Evolutionary conservation across 2,888 invertebrate genomes (phyloP).

Genomic region (Deilephila porcellus): DNA sequence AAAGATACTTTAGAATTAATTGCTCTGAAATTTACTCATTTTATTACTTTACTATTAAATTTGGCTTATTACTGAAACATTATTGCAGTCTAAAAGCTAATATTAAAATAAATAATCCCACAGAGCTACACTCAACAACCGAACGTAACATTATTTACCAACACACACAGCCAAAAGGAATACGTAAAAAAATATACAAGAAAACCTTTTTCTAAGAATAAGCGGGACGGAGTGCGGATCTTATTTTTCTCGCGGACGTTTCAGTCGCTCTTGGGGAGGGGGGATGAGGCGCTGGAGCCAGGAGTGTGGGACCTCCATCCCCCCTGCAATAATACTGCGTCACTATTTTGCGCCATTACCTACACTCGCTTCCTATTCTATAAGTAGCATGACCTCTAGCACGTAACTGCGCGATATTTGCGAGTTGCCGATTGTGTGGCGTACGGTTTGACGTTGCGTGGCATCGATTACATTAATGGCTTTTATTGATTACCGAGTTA

Average conservation of each 20-base stretch:
- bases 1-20: no score
- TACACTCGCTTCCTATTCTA: conserved; percentile 85
- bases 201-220: conserved; percentile 81
- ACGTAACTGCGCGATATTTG: conserved; percentile 57
- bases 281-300: conserved; percentile 48
- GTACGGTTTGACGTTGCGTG: not conserved
- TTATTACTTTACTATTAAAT: no score
- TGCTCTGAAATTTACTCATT: no score
- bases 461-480: not conserved
- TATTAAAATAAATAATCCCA: not conserved
- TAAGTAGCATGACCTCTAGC: conserved; percentile 76
- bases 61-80: no score
- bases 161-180: conserved; percentile 60
- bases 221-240: conserved; percentile 83
- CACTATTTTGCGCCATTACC: conserved; percentile 86
- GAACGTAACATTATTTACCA: conserved; percentile 59
- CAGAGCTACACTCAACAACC: not conserved
- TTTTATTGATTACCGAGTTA: conserved; percentile 6
- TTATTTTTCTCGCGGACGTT: conserved; percentile 85
- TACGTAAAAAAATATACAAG: conserved; percentile 79
- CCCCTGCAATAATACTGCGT: conserved; percentile 86
- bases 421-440: conserved; percentile 33
- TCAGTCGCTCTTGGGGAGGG: conserved; percentile 78
- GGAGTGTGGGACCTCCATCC: conserved; percentile 67
- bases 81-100: no score